Percentiles rank a stretch among this genome's conserved stretches.
Evolutionary conservation across 2,888 invertebrate species (phyloP).

Genomic region (Neoascia interrupta): DNA sequence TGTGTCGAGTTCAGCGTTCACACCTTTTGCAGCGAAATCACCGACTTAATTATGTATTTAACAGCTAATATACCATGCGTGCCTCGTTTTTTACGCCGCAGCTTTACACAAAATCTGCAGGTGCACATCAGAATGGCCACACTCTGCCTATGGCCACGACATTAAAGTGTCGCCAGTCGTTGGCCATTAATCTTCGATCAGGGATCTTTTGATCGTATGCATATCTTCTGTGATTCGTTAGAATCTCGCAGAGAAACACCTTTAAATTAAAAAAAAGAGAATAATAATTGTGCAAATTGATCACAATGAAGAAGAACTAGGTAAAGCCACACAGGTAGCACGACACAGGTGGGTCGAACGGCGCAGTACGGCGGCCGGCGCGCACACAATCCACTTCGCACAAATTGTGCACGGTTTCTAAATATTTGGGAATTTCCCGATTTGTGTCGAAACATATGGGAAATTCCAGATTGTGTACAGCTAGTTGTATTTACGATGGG

Average conservation of each 20-base stretch:
- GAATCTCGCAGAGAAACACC: slow-evolving; percentile 4
- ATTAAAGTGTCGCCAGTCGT: slow-evolving; percentile 18
- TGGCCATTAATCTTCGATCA: slow-evolving; percentile 15
- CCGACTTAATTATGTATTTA: slow-evolving; percentile 47
- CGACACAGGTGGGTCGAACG: slow-evolving; percentile 21
- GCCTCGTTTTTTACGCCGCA: slow-evolving; percentile 38
- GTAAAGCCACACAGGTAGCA: neutral
- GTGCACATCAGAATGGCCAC: slow-evolving; percentile 43
- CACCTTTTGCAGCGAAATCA: slow-evolving; percentile 35
- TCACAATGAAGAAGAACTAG: neutral
- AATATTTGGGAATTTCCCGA: slow-evolving; percentile 55
- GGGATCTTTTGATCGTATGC: slow-evolving; percentile 13
- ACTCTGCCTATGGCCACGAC: neutral
- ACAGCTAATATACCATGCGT: slow-evolving; percentile 54
- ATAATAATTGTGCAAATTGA: slow-evolving; percentile 2
- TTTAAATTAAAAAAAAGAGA: neutral
- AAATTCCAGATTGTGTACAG: slow-evolving; percentile 49
- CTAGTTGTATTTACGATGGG: slow-evolving; percentile 55
- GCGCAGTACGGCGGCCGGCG: slow-evolving; percentile 12
- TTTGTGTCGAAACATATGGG: slow-evolving; percentile 40
- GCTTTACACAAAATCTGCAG: slow-evolving; percentile 51
- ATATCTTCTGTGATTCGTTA: slow-evolving; percentile 15
- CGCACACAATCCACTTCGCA: slow-evolving; percentile 25
- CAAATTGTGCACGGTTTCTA: slow-evolving; percentile 14
- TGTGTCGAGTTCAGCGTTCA: slow-evolving; percentile 33